Conservation (phyloP, 2,113 vertebrate genomes). For the Gallinago paraguaiae region DNA sequence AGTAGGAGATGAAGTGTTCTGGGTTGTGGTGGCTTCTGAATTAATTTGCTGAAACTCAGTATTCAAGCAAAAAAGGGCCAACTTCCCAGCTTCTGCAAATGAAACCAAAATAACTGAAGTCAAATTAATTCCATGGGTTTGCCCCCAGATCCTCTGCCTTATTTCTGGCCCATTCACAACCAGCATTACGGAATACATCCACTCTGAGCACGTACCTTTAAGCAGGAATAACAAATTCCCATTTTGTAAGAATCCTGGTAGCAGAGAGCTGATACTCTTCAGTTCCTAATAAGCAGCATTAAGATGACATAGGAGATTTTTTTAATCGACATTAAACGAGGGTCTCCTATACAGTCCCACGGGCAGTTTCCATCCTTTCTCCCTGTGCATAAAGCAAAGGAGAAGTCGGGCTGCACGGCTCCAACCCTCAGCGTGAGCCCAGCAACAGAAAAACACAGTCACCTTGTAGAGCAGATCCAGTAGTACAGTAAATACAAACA, state of each 20-base stretch:
- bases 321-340: neutral
- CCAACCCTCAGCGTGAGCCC: neutral
- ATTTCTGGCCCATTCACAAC: neutral
- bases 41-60: neutral
- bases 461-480: neutral
- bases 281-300: neutral
- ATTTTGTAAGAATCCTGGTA: neutral
- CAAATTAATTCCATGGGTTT: neutral
- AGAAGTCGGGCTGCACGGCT: neutral
- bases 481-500: neutral
- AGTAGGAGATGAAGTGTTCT: neutral
- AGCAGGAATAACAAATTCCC: neutral
- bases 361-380: neutral
- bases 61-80: neutral
- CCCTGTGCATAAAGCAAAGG: neutral
- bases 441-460: neutral
- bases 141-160: neutral
- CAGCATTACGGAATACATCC: neutral
- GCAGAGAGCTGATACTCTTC: neutral
- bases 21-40: neutral
- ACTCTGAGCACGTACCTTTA: neutral
- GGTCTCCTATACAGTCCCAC: neutral
- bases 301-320: neutral
- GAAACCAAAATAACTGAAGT: slow-evolving; percentile 17
- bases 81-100: neutral